phyloP scores from a whole-genome alignment of 2,888 invertebrate genomes.

The Drosophila emarginata region DNA sequence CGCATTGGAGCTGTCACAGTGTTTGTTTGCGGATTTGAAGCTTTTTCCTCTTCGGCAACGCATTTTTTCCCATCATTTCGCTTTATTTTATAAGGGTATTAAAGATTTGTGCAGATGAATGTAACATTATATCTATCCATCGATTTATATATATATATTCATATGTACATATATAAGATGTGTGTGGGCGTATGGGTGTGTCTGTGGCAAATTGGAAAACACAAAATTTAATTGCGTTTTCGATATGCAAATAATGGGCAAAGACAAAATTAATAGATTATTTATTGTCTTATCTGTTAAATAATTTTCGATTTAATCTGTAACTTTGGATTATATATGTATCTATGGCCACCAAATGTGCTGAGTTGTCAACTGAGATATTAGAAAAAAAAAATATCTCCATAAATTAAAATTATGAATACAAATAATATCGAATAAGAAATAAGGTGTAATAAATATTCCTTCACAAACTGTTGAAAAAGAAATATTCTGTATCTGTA shows the following conservation, averaged over 20 bases:
- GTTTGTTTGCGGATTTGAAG: constrained; percentile 77
- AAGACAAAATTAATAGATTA: neutral
- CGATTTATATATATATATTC: neutral
- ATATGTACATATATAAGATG: neutral
- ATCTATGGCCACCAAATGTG: no score
- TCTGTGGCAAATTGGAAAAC: neutral
- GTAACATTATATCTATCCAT: neutral
- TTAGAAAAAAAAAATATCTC: no score
- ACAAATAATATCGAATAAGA: no score
- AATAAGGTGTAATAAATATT: no score
- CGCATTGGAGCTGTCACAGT: constrained; percentile 72
- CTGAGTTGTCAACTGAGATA: no score
- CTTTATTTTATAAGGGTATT: constrained; percentile 14
- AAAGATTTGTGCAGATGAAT: neutral
- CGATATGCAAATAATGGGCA: neutral
- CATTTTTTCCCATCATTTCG: constrained; percentile 42
- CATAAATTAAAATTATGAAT: no score
- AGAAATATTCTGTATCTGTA: no score
- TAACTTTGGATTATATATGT: no score
- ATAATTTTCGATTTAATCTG: no score
- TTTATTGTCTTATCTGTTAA: neutral
- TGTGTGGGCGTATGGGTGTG: neutral
- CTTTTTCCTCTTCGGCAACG: constrained; percentile 67
- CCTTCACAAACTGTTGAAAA: no score
- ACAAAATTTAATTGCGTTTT: neutral